phyloP scores from a whole-genome alignment of 2,888 invertebrate genomes.

The Scaptomyza cyrtandrae region DNA sequence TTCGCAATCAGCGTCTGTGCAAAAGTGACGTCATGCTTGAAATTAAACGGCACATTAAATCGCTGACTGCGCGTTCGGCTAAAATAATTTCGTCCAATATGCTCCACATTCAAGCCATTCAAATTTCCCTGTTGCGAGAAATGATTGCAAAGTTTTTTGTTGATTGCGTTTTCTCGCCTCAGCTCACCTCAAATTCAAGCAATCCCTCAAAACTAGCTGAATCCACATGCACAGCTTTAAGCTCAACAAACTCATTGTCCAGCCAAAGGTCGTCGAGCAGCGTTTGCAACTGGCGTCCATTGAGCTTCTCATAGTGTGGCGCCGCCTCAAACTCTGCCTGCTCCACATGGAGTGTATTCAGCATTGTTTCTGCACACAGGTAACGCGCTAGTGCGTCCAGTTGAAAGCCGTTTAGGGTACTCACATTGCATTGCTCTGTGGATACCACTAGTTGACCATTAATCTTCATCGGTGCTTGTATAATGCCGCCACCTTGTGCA shows the following conservation, averaged over 20 bases:
- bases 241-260: constrained; percentile 81
- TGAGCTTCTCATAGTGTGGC: constrained; percentile 84
- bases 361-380: constrained; percentile 44
- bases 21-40: constrained; percentile 84
- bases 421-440: constrained; percentile 52
- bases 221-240: constrained; percentile 61
- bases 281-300: constrained; percentile 81
- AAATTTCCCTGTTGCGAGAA: constrained; percentile 84
- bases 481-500: constrained; percentile 67
- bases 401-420: constrained; percentile 70
- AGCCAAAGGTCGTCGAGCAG: constrained; percentile 85
- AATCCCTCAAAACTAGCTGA: constrained; percentile 75
- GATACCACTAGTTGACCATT: constrained; percentile 45
- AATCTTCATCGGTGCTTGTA: constrained; percentile 60
- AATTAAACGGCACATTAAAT: constrained; percentile 84
- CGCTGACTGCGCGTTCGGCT: constrained; percentile 85
- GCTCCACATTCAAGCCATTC: constrained; percentile 85
- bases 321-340: constrained; percentile 84
- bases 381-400: constrained; percentile 59
- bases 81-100: constrained; percentile 85
- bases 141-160: constrained; percentile 1
- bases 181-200: constrained; percentile 73
- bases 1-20: constrained; percentile 46
- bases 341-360: constrained; percentile 81
- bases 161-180: too few species aligned